These are phyloP conservation scores for Nylanderia fulva DNA, from an alignment of 1,140 invertebrate genomes.

Conservation along the genomic window DNA sequence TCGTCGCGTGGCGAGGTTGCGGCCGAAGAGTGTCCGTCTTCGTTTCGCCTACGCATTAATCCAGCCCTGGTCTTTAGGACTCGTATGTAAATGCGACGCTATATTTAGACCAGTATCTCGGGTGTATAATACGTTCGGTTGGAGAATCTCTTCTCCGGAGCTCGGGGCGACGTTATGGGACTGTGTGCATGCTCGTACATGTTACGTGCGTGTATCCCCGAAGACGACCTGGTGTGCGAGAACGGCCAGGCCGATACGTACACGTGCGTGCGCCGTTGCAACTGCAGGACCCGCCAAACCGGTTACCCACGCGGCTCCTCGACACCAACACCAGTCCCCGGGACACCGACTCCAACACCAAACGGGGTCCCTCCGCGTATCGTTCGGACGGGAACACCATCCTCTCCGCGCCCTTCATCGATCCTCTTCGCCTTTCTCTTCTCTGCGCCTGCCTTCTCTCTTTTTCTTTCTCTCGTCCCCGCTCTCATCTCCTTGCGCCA, in stretches of 20 bases:
- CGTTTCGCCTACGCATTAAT: constrained; percentile 84
- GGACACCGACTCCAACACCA: constrained; percentile 80
- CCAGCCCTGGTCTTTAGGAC: constrained; percentile 84
- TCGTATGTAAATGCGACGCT: constrained; percentile 84
- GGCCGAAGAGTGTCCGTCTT: constrained; percentile 71
- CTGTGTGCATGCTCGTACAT: background rate
- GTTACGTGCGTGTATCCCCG: constrained; percentile 65
- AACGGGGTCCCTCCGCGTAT: constrained; percentile 71
- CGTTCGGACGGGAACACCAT: constrained; percentile 72
- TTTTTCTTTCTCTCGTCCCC: background rate
- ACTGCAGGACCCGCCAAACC: constrained; percentile 84
- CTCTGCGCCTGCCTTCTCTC: background rate
- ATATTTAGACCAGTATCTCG: constrained; percentile 85
- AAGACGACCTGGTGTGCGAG: constrained; percentile 63
- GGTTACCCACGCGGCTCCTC: constrained; percentile 83
- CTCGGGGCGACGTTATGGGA: constrained; percentile 57
- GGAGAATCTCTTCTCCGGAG: constrained; percentile 68
- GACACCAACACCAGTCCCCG: constrained; percentile 77
- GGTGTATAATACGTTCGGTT: constrained; percentile 81
- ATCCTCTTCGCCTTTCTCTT: constrained; percentile 14
- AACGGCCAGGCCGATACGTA: constrained; percentile 71
- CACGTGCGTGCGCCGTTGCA: constrained; percentile 80
- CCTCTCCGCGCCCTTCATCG: constrained; percentile 46
- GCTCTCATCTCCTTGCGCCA: constrained; percentile 35
- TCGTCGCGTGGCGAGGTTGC: constrained; percentile 32